These are phyloP conservation scores for Drosophila leontia DNA, from an alignment of 1,140 invertebrate species.

Conservation along the genomic window DNA sequence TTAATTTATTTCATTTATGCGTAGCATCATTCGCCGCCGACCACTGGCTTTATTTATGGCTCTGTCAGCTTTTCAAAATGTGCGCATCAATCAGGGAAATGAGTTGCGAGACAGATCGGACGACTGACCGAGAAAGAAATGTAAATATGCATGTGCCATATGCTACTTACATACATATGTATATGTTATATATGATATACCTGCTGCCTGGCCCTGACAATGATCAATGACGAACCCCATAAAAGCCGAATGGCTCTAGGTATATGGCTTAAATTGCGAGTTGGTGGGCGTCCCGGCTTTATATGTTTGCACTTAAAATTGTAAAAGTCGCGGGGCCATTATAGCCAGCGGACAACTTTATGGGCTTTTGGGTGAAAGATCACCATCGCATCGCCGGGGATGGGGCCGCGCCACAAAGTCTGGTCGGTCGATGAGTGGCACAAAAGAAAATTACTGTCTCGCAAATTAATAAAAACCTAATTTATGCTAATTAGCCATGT, in stretches of 20 bases:
- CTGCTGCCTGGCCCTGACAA: slow-evolving; percentile 56
- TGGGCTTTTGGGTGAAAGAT: slow-evolving; percentile 69
- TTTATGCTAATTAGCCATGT: slow-evolving; percentile 75
- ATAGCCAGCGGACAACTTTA: slow-evolving; percentile 55
- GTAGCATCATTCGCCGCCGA: slow-evolving; percentile 57
- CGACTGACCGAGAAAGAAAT: slow-evolving; percentile 72
- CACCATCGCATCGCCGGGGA: slow-evolving; percentile 12
- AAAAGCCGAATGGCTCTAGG: slow-evolving; percentile 17
- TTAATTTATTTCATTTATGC: slow-evolving; percentile 77
- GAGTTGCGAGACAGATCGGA: slow-evolving; percentile 68
- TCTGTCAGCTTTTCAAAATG: slow-evolving; percentile 70
- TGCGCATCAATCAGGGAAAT: slow-evolving; percentile 79
- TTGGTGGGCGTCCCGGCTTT: slow-evolving; percentile 58
- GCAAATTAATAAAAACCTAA: slow-evolving; percentile 83
- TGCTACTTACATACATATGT: background rate
- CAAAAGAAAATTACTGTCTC: slow-evolving; percentile 80
- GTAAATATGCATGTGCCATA: slow-evolving; percentile 65
- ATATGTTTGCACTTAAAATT: slow-evolving; percentile 52
- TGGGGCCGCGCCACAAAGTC: slow-evolving; percentile 71
- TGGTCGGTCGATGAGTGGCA: slow-evolving; percentile 53
- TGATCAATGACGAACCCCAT: slow-evolving; percentile 65
- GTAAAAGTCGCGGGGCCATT: slow-evolving; percentile 46
- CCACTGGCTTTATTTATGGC: slow-evolving; percentile 66
- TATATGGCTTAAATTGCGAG: slow-evolving; percentile 28
- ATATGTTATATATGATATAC: background rate